Percentiles rank a stretch among this genome's conserved stretches.
Evolutionary conservation across 1,140 invertebrate genomes (phyloP).

Genomic region (Homalodisca vitripennis): DNA sequence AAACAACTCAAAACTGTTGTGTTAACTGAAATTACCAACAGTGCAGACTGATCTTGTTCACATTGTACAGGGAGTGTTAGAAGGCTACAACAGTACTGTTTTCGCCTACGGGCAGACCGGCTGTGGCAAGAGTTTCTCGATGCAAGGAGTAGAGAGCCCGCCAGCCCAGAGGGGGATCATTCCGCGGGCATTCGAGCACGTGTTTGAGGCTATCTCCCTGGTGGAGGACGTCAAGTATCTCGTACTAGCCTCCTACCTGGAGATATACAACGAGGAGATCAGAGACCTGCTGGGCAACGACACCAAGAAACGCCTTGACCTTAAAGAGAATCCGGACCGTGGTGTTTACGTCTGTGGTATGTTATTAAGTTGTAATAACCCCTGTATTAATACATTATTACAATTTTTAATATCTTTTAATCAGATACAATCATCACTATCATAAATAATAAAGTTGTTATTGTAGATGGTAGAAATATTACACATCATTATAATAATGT

Average conservation of each 20-base stretch:
- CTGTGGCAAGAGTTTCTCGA: conserved; percentile 79
- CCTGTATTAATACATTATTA: conserved; percentile 20
- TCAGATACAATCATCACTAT: not conserved
- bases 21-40: too few species aligned
- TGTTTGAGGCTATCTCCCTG: conserved; percentile 89
- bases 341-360: conserved; percentile 78
- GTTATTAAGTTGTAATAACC: too few species aligned
- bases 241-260: conserved; percentile 87
- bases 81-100: conserved; percentile 85
- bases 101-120: conserved; percentile 90
- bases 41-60: not conserved
- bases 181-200: conserved; percentile 84
- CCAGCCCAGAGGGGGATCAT: conserved; percentile 70
- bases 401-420: not conserved
- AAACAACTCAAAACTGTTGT: too few species aligned
- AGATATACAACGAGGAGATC: conserved; percentile 92
- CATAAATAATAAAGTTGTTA: too few species aligned
- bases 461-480: too few species aligned
- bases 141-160: conserved; percentile 67
- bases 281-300: conserved; percentile 72
- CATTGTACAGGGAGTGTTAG: conserved; percentile 67
- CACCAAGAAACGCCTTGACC: conserved; percentile 63
- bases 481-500: too few species aligned
- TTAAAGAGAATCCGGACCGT: conserved; percentile 78
- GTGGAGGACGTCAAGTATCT: conserved; percentile 79